phyloP scores from a whole-genome alignment of 1,140 invertebrate genomes.

The Drosophila arawakana region DNA sequence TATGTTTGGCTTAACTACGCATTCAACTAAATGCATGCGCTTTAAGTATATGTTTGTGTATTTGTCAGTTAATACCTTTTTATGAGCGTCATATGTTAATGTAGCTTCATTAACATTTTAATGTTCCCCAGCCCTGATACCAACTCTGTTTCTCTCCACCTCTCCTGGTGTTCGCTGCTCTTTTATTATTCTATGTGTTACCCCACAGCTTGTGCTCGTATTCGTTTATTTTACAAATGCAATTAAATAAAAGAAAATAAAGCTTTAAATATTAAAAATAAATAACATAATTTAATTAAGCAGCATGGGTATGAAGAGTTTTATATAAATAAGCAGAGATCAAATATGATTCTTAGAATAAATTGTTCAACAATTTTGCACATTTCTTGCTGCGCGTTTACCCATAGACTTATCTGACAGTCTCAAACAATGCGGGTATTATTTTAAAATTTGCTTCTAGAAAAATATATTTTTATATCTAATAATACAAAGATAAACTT shows the following conservation, averaged over 20 bases:
- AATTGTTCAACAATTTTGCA: too few species aligned
- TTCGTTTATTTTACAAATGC: conserved; percentile 74
- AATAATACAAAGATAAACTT: too few species aligned
- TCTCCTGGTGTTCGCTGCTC: not conserved
- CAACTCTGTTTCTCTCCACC: conserved; percentile 10
- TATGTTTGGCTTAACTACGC: conserved; percentile 52
- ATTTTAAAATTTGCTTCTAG: too few species aligned
- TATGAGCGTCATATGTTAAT: conserved; percentile 81
- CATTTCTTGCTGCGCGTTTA: too few species aligned
- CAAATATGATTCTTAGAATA: not conserved
- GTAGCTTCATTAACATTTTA: conserved; percentile 81
- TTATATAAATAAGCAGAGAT: conserved; percentile 1
- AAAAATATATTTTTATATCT: too few species aligned
- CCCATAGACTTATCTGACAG: too few species aligned
- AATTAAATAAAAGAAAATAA: conserved; percentile 72
- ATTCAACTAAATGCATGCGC: conserved; percentile 52
- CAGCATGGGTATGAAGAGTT: not conserved
- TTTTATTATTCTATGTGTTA: not conserved
- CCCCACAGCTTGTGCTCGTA: not conserved
- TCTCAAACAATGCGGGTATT: too few species aligned
- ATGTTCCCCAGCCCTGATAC: conserved; percentile 66
- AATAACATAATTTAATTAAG: conserved; percentile 48
- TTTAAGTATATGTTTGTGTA: conserved; percentile 41
- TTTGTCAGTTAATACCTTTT: conserved; percentile 74
- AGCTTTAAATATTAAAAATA: conserved; percentile 40